These are phyloP conservation scores for Dascyllus trimaculatus DNA, from an alignment of 2,113 vertebrate genomes.

Conservation along the genomic window DNA sequence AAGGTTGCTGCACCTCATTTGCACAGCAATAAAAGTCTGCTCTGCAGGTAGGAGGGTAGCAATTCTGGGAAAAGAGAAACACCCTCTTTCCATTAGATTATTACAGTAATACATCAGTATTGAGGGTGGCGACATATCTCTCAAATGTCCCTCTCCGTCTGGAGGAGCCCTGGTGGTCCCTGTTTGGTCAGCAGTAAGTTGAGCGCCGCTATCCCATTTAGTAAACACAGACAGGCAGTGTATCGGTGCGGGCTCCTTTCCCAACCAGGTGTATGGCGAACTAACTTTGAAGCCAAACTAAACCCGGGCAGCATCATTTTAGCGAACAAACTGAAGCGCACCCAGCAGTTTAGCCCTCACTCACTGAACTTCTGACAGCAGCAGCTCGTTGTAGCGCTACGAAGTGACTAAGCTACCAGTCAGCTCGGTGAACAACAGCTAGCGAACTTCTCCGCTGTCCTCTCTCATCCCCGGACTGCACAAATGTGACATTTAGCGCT, in stretches of 20 bases:
- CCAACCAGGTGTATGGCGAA: neutral
- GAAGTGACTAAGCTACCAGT: conserved; percentile 9
- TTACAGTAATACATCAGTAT: neutral
- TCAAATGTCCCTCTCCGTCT: neutral
- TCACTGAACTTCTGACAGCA: conserved; percentile 40
- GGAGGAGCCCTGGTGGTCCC: conserved; percentile 20
- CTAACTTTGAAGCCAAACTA: conserved; percentile 4
- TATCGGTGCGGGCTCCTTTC: neutral
- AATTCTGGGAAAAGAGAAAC: neutral
- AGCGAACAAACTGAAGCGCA: neutral
- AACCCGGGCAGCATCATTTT: neutral
- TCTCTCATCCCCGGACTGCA: conserved; percentile 2
- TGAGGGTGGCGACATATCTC: no score
- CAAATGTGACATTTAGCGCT: neutral
- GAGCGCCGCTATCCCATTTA: neutral
- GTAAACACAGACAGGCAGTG: conserved; percentile 44
- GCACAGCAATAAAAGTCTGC: neutral
- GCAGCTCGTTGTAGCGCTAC: conserved; percentile 3
- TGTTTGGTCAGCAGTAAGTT: neutral
- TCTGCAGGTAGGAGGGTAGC: conserved; percentile 6
- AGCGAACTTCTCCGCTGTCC: conserved; percentile 48
- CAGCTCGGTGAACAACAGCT: neutral
- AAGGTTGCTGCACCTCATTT: neutral
- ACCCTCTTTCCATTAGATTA: neutral
- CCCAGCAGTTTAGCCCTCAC: neutral